Evolutionary conservation across 1,140 invertebrate genomes (phyloP).

Genomic region (Drosophila biarmipes): DNA sequence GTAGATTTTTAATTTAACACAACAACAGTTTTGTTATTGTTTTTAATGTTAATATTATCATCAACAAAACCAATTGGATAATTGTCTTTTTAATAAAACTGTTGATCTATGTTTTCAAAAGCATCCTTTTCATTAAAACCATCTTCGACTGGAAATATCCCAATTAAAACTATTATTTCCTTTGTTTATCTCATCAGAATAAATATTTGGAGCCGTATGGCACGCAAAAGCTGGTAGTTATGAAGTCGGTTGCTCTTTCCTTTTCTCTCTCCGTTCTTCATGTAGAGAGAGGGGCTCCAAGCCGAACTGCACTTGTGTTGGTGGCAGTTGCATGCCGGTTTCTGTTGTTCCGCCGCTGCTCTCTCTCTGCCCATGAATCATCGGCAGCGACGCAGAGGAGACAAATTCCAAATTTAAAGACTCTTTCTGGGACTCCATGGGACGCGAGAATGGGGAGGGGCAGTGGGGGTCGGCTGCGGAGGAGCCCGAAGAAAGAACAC

Average conservation of each 20-base stretch:
- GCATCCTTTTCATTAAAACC: no score
- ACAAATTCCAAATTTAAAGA: constrained; percentile 51
- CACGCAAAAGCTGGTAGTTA: constrained; percentile 13
- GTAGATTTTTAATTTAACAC: no score
- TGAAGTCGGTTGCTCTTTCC: not conserved
- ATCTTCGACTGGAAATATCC: no score
- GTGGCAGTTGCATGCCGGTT: constrained; percentile 54
- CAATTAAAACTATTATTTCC: not conserved
- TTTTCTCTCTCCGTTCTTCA: not conserved
- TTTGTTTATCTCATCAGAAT: not conserved
- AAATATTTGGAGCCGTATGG: not conserved
- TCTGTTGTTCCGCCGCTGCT: constrained; percentile 23
- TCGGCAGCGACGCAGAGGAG: constrained; percentile 15
- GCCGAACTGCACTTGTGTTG: constrained; percentile 14
- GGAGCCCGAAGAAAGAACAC: constrained; percentile 12
- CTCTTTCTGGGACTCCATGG: constrained; percentile 14
- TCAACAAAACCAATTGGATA: no score
- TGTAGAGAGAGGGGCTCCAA: constrained; percentile 15
- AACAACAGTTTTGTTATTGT: no score
- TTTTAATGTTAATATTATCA: no score
- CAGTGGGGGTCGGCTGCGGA: not conserved
- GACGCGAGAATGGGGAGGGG: constrained; percentile 1
- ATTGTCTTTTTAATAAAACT: no score
- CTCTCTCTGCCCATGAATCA: constrained; percentile 34
- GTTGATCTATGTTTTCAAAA: no score